Conservation (phyloP, 1,140 invertebrate species). For the Lasaia peninsularis region DNA sequence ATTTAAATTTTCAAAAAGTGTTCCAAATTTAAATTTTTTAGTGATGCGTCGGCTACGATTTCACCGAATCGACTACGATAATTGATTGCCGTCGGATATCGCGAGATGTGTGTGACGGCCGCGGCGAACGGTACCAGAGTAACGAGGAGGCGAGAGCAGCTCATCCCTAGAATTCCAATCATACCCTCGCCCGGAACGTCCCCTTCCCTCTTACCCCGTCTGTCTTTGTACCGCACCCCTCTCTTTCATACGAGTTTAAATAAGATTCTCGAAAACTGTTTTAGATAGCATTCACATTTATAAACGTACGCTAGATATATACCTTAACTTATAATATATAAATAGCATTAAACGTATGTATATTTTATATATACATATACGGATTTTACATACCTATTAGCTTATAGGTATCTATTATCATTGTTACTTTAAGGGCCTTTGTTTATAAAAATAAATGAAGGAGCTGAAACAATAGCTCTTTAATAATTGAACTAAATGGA, state of each 20-base stretch:
- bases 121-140: slow-evolving; percentile 66
- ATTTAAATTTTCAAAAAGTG: neutral
- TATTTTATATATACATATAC: neutral
- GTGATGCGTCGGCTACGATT: slow-evolving; percentile 32
- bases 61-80: slow-evolving; percentile 36
- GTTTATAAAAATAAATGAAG: neutral
- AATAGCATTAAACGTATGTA: no score
- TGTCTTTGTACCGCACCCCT: slow-evolving; percentile 63
- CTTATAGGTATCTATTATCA: neutral
- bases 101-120: slow-evolving; percentile 54
- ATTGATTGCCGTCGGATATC: slow-evolving; percentile 28
- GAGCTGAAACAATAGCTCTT: slow-evolving; percentile 13
- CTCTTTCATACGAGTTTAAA: slow-evolving; percentile 51
- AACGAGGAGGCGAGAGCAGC: slow-evolving; percentile 72
- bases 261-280: slow-evolving; percentile 3
- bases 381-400: neutral
- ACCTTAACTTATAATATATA: no score
- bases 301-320: no score
- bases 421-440: neutral
- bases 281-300: neutral
- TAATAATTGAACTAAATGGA: slow-evolving; percentile 2
- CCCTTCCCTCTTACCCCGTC: slow-evolving; percentile 50
- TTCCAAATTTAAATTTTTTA: slow-evolving; percentile 25
- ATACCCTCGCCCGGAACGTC: slow-evolving; percentile 64
- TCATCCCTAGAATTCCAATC: slow-evolving; percentile 75